Base-by-base conservation (phyloP, 2,888 invertebrate genomes). In the Boloria euphrosyne region DNA sequence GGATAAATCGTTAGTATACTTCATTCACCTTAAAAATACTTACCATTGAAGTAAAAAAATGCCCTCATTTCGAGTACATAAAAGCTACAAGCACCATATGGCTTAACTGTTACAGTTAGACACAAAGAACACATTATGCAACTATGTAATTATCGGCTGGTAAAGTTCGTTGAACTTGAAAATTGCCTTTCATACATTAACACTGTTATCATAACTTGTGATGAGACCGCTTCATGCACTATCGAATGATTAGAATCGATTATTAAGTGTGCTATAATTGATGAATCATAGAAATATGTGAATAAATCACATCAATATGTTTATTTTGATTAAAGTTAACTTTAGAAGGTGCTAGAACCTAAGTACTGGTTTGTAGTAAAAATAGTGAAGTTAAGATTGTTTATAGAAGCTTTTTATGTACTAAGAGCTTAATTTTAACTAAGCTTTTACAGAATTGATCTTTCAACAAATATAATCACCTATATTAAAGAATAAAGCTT, bases 151-250 rank as follows among this genome's bases (percentile, higher is more conserved):
- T 57, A 57, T 57, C 57, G 46, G 31, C 10, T 38, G 31, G 31
- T 7, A 46, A 60, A 16, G 58, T 57, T 61, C 67, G 51, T 47
- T 65, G 67, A 67, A 60, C 67, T 61, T 61, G 66, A 66, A 61
- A 61, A 66, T 66, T 61, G 61, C 27, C 61, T 50, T 60, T 53
- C 65, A 22, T 54, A 60, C 54, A 66, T 66, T 61, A 66, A 61
- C 66, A 66, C 61, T 49, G 49, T 55, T 63, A 63, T 63, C 63
- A 46, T 16, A 31, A 66, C 57, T 50, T 54, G 17, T 55, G 60
- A 54, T 55, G 61, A 55, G 44, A 51, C 27, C 46, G 46, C 22
- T n/a, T 46, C 54, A 51, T 50, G 38, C 47, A 60, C 16, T 54
- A 22, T 53, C 57, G 22, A 65, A 47, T 18, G 51, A 51, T 60